Evolutionary conservation across 1,140 invertebrate species (phyloP).

Genomic region (Bombus pyrosoma): DNA sequence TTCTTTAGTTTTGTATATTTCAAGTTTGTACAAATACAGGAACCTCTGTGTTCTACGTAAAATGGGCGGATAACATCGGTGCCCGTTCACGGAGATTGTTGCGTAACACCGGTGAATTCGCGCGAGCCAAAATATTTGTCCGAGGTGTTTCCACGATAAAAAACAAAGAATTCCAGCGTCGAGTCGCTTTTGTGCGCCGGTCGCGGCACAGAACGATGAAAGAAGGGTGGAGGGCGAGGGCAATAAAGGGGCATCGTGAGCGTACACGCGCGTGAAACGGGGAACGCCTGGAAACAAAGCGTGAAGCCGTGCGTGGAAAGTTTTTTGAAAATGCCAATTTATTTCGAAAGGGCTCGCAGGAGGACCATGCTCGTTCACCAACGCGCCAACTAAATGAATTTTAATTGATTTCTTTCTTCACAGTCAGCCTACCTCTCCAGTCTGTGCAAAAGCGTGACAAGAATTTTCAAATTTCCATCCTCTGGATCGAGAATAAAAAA

Average conservation of each 20-base stretch:
- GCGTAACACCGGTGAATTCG: constrained; percentile 39
- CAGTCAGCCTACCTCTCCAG: not conserved
- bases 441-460: too few relatives aligned
- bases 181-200: constrained; percentile 47
- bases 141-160: constrained; percentile 37
- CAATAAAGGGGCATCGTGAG: constrained; percentile 56
- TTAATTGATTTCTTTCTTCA: constrained; percentile 30
- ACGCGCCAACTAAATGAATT: constrained; percentile 39
- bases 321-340: constrained; percentile 77
- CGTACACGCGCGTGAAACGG: constrained; percentile 43
- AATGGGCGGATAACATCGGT: not conserved
- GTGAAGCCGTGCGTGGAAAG: constrained; percentile 61
- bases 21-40: too few relatives aligned
- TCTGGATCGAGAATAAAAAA: not conserved
- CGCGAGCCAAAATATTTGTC: constrained; percentile 64
- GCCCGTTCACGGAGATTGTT: constrained; percentile 19
- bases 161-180: constrained; percentile 44
- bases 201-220: constrained; percentile 20
- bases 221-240: constrained; percentile 35
- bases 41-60: not conserved
- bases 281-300: constrained; percentile 69
- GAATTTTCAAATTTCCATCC: not conserved
- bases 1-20: too few relatives aligned
- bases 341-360: constrained; percentile 49
- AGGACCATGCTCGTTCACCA: constrained; percentile 26